Evolutionary conservation across 2,797 vertebrate genomes (phyloP), one percentile per base, ranked within the genome.

Genomic region (Potorous gilbertii): DNA sequence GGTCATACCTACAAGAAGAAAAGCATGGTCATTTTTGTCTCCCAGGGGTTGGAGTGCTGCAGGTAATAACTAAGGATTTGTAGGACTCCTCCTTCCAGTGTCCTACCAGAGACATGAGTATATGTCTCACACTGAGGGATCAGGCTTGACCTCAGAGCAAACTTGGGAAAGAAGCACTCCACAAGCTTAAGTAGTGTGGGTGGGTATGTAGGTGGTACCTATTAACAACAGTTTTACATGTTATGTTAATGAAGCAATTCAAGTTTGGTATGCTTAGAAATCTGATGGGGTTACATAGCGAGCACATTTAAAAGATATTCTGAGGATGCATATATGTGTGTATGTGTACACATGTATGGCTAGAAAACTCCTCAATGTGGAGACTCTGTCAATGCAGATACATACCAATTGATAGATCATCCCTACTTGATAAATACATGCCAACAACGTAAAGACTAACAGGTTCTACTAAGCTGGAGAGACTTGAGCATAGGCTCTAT

Each of bases 221-320:
- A 74, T 74, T 2, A 40, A 50, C 55, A 62, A 89, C 4, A 57
- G 27, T 46, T 55, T 81, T 2, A 91, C 56, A 66, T 93, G 27
- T 90, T 28, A 24, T 28, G 52, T 90, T 62, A 55, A 52, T 50
- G 91, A 95, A 87, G 54, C 31, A 95, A 93, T 62, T 92, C 66
- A 91, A 54, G 1, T 87, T 56, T 18, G 87, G 52, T 46, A 16
- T 56, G 54, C 90, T 74, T 59, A 29, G 29, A 93, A 96, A 93
- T 59, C 8, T 57, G 46, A 91, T 89, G 54, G 62, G 62, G 62
- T 91, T 56, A 62, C 16, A 91, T 55, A 40, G n/a, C 5, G 28
- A 14, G 1, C 52, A 87, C 54, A 90, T 96, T 90, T 54, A 93
- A 92, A 93, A 92, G 56, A 92, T 54, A 31, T 66, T 66, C 62